Evolutionary conservation across 2,797 vertebrate genomes (phyloP).

Genomic region (Silurus lanzhouensis): DNA sequence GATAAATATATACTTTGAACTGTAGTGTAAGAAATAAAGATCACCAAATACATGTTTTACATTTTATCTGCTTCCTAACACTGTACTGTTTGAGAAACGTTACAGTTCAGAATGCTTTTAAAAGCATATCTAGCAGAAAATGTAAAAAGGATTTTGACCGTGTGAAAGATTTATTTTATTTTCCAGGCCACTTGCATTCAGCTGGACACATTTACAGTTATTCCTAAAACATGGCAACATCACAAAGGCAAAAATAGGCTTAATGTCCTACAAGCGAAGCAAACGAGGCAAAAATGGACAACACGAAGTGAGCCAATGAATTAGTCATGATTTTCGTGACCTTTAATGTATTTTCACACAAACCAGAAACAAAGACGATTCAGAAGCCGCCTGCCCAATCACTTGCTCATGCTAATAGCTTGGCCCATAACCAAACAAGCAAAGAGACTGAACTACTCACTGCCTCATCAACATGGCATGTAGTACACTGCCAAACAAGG

Average conservation of each 20-base stretch:
- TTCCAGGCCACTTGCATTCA: not conserved
- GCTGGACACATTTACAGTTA: not conserved
- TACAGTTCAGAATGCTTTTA: too few relatives aligned
- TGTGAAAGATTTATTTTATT: not conserved
- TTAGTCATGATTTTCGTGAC: conserved; percentile 47
- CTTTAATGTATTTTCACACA: conserved; percentile 58
- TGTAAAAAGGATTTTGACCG: too few relatives aligned
- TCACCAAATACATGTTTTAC: not conserved
- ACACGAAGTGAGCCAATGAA: not conserved
- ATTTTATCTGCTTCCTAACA: not conserved
- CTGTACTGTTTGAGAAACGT: not conserved
- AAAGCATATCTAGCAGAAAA: too few relatives aligned
- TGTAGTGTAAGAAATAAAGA: not conserved
- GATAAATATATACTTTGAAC: too few relatives aligned
- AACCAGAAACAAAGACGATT: conserved; percentile 34
- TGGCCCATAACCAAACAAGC: conserved; percentile 55
- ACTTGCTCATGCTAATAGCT: conserved; percentile 49
- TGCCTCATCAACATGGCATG: conserved; percentile 38
- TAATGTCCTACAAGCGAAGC: not conserved
- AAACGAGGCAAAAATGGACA: not conserved
- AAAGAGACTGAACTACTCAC: conserved; percentile 54
- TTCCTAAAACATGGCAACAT: not conserved
- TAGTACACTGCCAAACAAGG: conserved; percentile 53
- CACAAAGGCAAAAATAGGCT: not conserved
- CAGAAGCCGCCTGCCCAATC: conserved; percentile 21